Evolutionary conservation across 2,113 vertebrate species (phyloP), one percentile per base, ranked within the genome.

Genomic region (Hyperopisus bebe): DNA sequence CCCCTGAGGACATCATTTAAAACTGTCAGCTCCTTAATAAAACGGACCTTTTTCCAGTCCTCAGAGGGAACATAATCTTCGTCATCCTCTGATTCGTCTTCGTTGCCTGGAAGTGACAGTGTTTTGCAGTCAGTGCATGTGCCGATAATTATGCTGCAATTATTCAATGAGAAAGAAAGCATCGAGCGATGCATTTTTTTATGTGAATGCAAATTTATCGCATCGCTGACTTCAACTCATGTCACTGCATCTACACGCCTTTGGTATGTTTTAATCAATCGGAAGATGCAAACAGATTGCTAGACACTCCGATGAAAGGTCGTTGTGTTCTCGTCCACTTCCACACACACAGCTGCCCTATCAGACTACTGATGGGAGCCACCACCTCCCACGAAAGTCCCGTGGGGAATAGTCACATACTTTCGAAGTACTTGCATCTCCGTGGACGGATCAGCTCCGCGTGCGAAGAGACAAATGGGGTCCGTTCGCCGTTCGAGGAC

Each of bases 51-150:
- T 95, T 99, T 99, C 98, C 98, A 99, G 91, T 99, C 98, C 93
- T 99, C 98, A 91, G 98, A 98, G 53, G 98, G 98, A 95, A 99
- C 96, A 92, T 99, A 99, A 95, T 99, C 98, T 94, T 99, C 98
- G 93, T 99, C 98, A 94, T 99, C 98, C 94, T 99, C 98, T 0
- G 98, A 99, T 93, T 98, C 98, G 89, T 99, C 98, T 94, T 98
- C 98, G 89, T 96, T 97, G 91, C 96, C 97, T 98, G 83, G 92
- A 77, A 89, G 44, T 86, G 48, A 86, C 24, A 53, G 15, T 35
- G 85, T 39, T 87, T 31, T 5, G 2, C 27, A 21, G 13, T 87
- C n/a, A 53, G 50, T 21, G 50, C 85, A 39, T 87, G 24, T 31
- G 27, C 66, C 31, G 66, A 74, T 62, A 62, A 62, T 62, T 62